Base-by-base conservation (phyloP, 2,113 vertebrate genomes). In the Bolborhynchus lineola region DNA sequence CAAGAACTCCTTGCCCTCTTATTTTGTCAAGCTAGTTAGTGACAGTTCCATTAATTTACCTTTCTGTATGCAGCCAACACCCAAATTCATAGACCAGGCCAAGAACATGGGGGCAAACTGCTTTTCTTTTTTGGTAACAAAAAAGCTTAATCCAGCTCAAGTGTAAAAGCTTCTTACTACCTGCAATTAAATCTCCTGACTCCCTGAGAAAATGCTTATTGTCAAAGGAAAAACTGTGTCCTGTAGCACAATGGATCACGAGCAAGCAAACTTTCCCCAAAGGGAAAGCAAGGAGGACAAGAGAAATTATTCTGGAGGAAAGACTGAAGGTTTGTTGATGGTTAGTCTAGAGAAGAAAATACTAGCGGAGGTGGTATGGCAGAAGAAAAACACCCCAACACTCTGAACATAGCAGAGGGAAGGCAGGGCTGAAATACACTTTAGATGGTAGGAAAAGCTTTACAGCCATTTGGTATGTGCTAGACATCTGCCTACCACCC, bases 31-130 rank as follows among this genome's bases (percentile, higher is more conserved):
- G 65, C 18, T 65, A 16, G 11, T 79, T 88, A 76, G 3, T 60
- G 39, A 8, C 49, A 68, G 21, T 64, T 85, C 13, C 19, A 83
- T 87, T 35, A 57, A 82, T 69, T 75, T 41, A 53, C 19, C 53
- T 78, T 39, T 72, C 16, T 0, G 0, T 57, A 35, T 76, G 31
- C 19, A 82, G 9, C 7, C 35, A 60, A 25, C 0, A 0, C 33
- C 46, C 72, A 72, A 39, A 64, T 89, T 13, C 44, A n/a, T 17
- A 91, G 39, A 14, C 24, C 35, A 89, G 41, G 49, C 16, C 29
- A 82, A 57, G 37, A 87, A 60, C 21, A 46, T 7, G 15, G 28
- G 20, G 9, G 13, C 16, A 92, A 86, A 57, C 8, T 63, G 25
- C 31, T 55, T 5, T 16, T 60, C 60, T 71, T 63, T 64, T 64